Conservation (phyloP, 1,140 invertebrate species). For the Meloidogyne hapla region DNA sequence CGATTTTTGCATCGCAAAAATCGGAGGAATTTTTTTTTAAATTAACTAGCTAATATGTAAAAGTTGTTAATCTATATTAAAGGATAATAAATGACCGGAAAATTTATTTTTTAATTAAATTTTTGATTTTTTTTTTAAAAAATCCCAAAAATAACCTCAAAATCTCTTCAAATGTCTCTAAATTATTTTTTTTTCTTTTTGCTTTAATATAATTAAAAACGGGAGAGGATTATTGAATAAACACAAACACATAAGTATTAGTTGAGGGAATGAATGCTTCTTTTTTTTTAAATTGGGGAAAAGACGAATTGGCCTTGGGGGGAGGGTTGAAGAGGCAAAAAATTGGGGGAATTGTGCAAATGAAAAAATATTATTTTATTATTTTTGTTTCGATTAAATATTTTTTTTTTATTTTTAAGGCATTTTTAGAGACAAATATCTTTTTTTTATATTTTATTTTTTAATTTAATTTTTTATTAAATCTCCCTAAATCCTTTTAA, state of each 20-base stretch:
- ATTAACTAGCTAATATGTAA: neutral
- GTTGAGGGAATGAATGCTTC: neutral
- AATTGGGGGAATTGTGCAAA: neutral
- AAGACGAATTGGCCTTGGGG: neutral
- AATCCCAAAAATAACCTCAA: no score
- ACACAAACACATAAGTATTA: neutral
- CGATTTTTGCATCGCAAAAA: neutral
- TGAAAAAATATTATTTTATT: neutral
- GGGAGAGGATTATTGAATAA: neutral
- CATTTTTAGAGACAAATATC: no score
- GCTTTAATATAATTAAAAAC: neutral
- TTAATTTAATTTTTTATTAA: no score
- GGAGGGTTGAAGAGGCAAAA: neutral
- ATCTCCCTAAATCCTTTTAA: no score
- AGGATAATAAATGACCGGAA: neutral
- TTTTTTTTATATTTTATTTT: no score
- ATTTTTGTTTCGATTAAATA: neutral
- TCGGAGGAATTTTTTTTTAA: neutral
- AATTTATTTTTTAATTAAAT: no score
- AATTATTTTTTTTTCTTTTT: neutral
- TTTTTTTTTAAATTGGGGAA: neutral
- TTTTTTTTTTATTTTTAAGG: neutral
- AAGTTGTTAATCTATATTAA: neutral
- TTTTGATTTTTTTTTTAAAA: no score
- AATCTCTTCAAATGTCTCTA: neutral